These are phyloP conservation scores for Mus spicilegus DNA, from an alignment of 2,113 vertebrate genomes.

Conservation along the genomic window DNA sequence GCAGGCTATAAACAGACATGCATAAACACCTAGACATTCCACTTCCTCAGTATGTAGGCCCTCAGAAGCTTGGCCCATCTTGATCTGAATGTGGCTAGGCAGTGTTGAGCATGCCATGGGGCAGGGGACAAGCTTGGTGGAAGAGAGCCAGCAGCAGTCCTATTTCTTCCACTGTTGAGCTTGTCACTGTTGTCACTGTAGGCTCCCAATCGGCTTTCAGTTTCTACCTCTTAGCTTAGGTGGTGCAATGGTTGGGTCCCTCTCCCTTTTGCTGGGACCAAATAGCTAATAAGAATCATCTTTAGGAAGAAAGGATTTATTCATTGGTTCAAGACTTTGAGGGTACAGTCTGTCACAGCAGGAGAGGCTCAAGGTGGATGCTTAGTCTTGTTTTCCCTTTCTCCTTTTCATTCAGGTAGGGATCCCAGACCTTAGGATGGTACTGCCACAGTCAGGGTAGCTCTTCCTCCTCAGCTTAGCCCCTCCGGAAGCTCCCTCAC, in stretches of 20 bases:
- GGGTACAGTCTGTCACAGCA: too few relatives aligned
- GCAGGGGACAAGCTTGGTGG: background rate
- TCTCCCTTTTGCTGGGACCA: background rate
- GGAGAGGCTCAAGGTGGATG: background rate
- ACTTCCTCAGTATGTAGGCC: background rate
- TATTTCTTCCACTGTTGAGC: background rate
- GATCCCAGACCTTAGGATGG: background rate
- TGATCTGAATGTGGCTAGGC: background rate
- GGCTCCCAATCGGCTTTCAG: background rate
- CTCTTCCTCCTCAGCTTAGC: background rate
- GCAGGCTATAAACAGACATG: background rate
- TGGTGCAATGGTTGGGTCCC: background rate
- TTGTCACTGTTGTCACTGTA: background rate
- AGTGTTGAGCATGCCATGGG: background rate
- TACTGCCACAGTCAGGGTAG: too few relatives aligned
- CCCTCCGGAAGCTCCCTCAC: background rate
- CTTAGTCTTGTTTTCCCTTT: background rate
- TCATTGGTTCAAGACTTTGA: background rate
- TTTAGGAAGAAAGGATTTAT: background rate
- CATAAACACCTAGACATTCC: background rate
- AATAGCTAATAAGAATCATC: background rate
- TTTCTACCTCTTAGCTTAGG: slow-evolving; percentile 22
- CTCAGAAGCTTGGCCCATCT: too few relatives aligned
- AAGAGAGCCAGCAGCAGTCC: background rate
- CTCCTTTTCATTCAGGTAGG: background rate